Conservation (phyloP, 2,113 vertebrate genomes). For the Sorex araneus region DNA sequence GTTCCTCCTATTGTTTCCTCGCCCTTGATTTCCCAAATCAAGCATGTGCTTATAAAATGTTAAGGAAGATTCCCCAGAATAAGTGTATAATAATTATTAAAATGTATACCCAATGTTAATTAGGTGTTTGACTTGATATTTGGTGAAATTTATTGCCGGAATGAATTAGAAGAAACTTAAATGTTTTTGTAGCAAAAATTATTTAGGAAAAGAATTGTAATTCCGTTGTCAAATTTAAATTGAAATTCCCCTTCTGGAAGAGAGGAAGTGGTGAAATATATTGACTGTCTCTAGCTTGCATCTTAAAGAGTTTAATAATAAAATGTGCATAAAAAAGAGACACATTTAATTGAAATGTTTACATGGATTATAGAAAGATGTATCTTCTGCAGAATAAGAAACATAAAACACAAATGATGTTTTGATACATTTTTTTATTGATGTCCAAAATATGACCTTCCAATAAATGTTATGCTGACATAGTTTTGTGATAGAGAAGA, state of each 20-base stretch:
- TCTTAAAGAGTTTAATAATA: not conserved
- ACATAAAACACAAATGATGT: conserved; percentile 32
- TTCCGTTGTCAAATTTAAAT: not conserved
- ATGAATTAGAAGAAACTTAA: conserved; percentile 20
- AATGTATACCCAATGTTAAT: not conserved
- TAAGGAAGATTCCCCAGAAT: not conserved
- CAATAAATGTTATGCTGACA: conserved; percentile 44
- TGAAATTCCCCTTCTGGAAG: not conserved
- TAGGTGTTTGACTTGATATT: not conserved
- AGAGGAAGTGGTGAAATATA: not conserved
- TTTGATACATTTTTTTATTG: conserved; percentile 44
- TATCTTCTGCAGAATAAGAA: not conserved
- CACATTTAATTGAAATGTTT: not conserved
- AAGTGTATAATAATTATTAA: not conserved
- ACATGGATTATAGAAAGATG: not conserved
- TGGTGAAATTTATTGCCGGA: not conserved
- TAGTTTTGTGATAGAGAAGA: conserved; percentile 37
- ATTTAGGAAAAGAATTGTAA: not conserved
- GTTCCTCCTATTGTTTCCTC: too few species aligned
- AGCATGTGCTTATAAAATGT: too few species aligned
- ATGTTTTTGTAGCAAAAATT: not conserved
- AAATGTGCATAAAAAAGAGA: conserved; percentile 27
- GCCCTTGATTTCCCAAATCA: too few species aligned
- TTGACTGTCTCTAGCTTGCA: not conserved
- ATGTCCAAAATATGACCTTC: conserved; percentile 20